Conservation (phyloP, 2,113 vertebrate genomes). For the Coracopsis vasa region DNA sequence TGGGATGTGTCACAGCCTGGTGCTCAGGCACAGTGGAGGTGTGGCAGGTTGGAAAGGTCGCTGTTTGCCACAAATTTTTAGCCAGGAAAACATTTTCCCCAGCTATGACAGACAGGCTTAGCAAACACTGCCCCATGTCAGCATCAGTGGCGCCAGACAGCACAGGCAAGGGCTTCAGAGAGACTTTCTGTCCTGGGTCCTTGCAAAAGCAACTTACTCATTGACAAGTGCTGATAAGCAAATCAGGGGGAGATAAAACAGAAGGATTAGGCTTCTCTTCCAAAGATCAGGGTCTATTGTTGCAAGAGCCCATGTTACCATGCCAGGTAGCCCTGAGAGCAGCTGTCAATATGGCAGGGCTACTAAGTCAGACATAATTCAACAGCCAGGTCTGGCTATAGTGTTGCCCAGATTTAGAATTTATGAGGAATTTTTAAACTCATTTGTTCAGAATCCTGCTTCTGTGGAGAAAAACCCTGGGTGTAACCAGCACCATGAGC, state of each 20-base stretch:
- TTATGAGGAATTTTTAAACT: neutral
- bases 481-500: neutral
- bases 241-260: neutral
- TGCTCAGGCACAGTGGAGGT: neutral
- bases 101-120: neutral
- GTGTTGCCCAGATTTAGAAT: neutral
- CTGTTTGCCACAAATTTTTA: neutral
- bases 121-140: neutral
- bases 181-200: neutral
- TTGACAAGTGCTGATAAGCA: neutral
- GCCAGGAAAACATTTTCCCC: neutral
- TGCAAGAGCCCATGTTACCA: neutral
- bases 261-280: neutral
- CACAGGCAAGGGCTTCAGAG: neutral
- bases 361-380: neutral
- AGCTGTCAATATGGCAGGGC: neutral
- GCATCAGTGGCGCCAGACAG: accelerated
- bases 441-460: neutral
- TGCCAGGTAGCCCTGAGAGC: neutral
- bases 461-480: neutral
- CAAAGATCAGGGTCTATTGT: neutral
- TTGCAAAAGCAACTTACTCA: neutral
- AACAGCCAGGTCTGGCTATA: neutral
- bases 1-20: neutral
- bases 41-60: neutral